Conservation (phyloP, 2,113 vertebrate species). For the Myiozetetes cayanensis region DNA sequence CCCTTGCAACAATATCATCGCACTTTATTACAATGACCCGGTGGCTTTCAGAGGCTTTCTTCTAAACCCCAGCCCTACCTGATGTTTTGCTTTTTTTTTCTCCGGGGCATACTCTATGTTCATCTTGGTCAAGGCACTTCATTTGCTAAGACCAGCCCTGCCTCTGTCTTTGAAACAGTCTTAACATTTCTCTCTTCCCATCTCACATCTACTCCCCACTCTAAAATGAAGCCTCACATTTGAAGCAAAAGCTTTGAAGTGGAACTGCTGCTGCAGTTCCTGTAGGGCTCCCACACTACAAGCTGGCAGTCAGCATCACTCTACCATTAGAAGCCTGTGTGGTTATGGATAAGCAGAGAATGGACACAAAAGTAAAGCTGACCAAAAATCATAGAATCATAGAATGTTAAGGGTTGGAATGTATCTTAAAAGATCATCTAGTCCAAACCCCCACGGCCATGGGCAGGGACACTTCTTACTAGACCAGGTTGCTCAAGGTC, state of each 20-base stretch:
- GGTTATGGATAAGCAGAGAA: background rate
- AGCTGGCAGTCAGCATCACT: background rate
- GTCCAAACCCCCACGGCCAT: rapidly evolving
- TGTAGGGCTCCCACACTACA: rapidly evolving
- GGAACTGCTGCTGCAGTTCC: background rate
- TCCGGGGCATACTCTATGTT: background rate
- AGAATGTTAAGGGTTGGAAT: background rate
- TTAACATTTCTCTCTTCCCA: background rate
- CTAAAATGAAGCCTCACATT: background rate
- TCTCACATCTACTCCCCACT: background rate
- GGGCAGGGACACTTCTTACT: background rate
- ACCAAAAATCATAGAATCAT: background rate
- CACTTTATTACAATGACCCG: background rate
- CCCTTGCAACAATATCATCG: background rate
- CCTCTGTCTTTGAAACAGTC: background rate
- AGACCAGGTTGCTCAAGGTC: background rate
- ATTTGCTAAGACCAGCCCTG: background rate
- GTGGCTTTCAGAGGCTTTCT: background rate
- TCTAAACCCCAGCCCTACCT: background rate
- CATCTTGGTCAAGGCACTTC: background rate
- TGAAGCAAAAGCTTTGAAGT: background rate
- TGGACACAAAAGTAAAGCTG: background rate
- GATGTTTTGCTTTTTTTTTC: background rate
- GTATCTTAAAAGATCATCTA: background rate
- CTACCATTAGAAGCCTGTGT: background rate